A percentile compares a stretch with the other conserved stretches of the same genome.
Conservation (phyloP, 1,140 invertebrate genomes). For the Caerostris darwini region DNA sequence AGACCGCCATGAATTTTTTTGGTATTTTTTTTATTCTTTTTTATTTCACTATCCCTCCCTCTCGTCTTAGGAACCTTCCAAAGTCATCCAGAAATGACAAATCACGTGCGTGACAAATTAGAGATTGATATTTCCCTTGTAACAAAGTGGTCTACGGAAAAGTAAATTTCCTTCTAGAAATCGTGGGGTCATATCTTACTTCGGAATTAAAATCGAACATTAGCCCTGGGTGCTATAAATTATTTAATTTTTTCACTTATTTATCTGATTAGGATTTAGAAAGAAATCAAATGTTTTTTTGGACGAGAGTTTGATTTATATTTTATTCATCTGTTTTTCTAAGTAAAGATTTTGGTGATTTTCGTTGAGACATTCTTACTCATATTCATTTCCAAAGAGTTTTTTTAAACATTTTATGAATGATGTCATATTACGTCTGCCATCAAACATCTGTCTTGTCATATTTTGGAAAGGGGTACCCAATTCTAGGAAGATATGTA, state of each 20-base stretch:
- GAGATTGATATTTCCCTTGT: conserved; percentile 7
- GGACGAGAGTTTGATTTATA: too few species aligned
- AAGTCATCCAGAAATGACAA: conserved; percentile 43
- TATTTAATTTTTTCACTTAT: background rate
- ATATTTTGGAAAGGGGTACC: too few species aligned
- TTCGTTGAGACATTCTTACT: too few species aligned
- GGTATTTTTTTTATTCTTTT: too few species aligned
- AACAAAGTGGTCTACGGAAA: background rate
- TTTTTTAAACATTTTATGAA: too few species aligned
- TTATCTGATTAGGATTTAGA: background rate
- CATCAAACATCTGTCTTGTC: too few species aligned
- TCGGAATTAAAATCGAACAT: conserved; percentile 10
- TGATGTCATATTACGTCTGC: too few species aligned
- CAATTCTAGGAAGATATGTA: too few species aligned
- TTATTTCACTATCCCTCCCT: background rate
- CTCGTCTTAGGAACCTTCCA: conserved; percentile 20
- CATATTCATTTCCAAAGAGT: too few species aligned
- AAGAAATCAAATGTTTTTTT: too few species aligned
- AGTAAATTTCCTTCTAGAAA: background rate
- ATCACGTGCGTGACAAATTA: conserved; percentile 30
- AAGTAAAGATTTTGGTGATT: too few species aligned
- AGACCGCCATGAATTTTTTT: conserved; percentile 38
- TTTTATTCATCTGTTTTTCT: too few species aligned
- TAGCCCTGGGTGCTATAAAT: background rate
- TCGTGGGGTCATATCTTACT: background rate